Evolutionary conservation across 2,888 invertebrate genomes (phyloP), one percentile per base, ranked within the genome.

Genomic region (Cheilosia grossa): DNA sequence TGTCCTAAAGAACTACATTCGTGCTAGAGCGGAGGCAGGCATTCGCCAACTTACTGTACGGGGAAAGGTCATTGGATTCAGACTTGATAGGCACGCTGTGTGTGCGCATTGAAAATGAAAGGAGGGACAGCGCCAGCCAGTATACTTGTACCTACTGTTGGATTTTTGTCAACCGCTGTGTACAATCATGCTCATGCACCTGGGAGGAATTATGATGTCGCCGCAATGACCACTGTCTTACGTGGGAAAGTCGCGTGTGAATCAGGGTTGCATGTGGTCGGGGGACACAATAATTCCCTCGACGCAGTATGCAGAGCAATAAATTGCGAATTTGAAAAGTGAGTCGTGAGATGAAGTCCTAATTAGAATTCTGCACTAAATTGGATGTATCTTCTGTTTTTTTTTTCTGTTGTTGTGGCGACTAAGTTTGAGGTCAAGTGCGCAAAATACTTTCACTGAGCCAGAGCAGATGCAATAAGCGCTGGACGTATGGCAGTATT

Each of bases 261-360:
- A 80, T 70, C 59, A 66, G 67, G 40, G 58, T 77, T 66, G 51
- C 47, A 59, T 58, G 49, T 33, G 75, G 27, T 33, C 30, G 13
- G 49, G 27, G 66, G 75, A 70, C 79, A 64, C 58, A 69, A 37
- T 63, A 15, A 58, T 67, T 53, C 63, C 67, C 69, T 63, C 63
- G n/a, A 40, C 42, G 42, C 63, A 67, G 49, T 74, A 79, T 75
- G 74, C 79, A 69, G 79, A 27, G 74, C 83, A 79, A 74, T 79
- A 83, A 83, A 80, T 80, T 73, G 47, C 69, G 74, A 83, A 80
- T 74, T 69, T 74, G 74, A 79, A 79, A 83, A 75, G 83, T 83
- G 70, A 83, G 70, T 79, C 83, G 83, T 83, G 83, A 83, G 79
- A 83, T 74, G 83, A 40, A 83, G 66, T 54, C 17, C 21, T 74